A percentile compares a stretch with the other conserved stretches of the same genome.
phyloP scores from a whole-genome alignment of 2,797 vertebrate species.

The Schizopygopsis pylzovi region DNA sequence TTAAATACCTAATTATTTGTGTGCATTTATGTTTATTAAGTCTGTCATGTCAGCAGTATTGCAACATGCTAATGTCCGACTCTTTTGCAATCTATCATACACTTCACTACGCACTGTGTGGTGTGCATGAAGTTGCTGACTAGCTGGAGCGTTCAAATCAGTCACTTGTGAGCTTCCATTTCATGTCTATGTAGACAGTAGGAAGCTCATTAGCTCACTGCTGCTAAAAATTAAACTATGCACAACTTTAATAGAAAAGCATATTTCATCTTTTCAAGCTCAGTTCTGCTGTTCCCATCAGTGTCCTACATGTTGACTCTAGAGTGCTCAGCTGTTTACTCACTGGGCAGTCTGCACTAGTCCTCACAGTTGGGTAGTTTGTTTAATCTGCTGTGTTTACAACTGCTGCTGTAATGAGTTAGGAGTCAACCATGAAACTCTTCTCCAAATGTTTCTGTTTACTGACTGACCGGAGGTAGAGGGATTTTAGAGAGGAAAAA shows the following conservation, averaged over 20 bases:
- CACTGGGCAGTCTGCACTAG: background rate
- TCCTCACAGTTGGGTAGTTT: background rate
- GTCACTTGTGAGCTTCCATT: background rate
- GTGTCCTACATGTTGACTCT: background rate
- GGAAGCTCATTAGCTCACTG: background rate
- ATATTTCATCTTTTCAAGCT: background rate
- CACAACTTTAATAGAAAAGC: conserved; percentile 8
- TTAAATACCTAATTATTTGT: background rate
- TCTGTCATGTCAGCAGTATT: background rate
- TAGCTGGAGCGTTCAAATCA: background rate
- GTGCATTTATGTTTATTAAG: background rate
- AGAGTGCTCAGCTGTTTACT: conserved; percentile 3
- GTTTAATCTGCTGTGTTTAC: conserved; percentile 37
- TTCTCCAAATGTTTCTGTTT: conserved; percentile 19
- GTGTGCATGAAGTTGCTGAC: background rate
- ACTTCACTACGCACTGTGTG: background rate
- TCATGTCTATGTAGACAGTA: background rate
- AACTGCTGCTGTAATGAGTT: conserved; percentile 27
- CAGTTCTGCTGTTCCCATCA: conserved; percentile 1
- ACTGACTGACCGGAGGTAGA: background rate
- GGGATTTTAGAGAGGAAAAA: background rate
- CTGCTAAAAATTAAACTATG: background rate
- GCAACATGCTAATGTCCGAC: background rate
- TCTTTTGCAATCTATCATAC: background rate
- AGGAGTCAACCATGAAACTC: conserved; percentile 5